Percentiles rank a stretch among this genome's conserved stretches.
Evolutionary conservation across 2,888 invertebrate genomes (phyloP).

Genomic region (Plebejus melissa): DNA sequence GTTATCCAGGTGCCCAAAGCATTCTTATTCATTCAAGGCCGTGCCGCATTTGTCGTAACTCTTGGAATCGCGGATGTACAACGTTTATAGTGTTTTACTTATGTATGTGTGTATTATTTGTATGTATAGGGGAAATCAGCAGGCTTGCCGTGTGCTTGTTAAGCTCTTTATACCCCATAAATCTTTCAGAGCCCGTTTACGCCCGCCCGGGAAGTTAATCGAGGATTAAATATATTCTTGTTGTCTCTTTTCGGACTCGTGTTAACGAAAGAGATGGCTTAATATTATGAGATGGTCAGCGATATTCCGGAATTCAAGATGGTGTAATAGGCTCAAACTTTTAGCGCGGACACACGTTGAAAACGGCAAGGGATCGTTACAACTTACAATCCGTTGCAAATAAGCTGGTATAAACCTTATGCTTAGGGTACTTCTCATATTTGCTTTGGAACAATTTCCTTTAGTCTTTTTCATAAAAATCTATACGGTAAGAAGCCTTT

Average conservation of each 20-base stretch:
- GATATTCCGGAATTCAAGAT: not conserved
- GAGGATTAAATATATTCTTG: not conserved
- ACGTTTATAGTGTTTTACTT: not conserved
- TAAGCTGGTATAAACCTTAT: too few relatives aligned
- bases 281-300: not conserved
- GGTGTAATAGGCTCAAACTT: not conserved
- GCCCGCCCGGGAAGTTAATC: not conserved
- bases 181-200: not conserved
- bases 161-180: not conserved
- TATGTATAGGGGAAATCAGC: not conserved
- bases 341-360: too few relatives aligned
- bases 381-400: too few relatives aligned
- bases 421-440: too few relatives aligned
- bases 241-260: not conserved
- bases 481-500: too few relatives aligned
- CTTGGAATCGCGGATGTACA: slow-evolving; percentile 6
- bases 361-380: too few relatives aligned
- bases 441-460: too few relatives aligned
- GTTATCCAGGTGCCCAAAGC: not conserved
- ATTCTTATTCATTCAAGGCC: slow-evolving; percentile 16
- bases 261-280: not conserved
- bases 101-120: not conserved
- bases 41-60: not conserved
- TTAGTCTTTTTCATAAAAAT: too few relatives aligned
- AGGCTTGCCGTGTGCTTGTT: not conserved